phyloP scores from a whole-genome alignment of 2,113 vertebrate species.

The Leptobrachium ailaonicum region DNA sequence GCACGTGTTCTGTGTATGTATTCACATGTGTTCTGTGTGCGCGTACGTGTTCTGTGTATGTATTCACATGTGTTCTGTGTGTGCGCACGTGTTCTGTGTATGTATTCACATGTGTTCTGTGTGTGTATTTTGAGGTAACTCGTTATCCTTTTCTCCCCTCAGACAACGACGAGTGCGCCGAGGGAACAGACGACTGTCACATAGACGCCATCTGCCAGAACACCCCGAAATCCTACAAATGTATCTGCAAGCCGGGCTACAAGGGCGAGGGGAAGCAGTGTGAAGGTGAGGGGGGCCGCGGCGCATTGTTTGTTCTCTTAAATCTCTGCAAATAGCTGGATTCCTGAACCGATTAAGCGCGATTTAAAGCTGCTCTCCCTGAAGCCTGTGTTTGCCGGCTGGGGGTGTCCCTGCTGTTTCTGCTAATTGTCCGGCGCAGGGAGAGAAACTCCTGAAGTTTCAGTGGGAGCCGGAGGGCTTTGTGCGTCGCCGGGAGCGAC shows the following conservation, averaged over 20 bases:
- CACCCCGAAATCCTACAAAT: constrained; percentile 91
- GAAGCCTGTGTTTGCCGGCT: constrained; percentile 53
- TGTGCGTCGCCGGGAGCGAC: not conserved
- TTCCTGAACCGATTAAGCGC: constrained; percentile 67
- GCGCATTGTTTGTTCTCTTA: constrained; percentile 59
- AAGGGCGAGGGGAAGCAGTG: constrained; percentile 93
- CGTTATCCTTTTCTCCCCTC: constrained; percentile 5
- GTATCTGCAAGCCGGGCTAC: constrained; percentile 95
- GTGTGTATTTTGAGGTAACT: too few relatives aligned
- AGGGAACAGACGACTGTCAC: constrained; percentile 91
- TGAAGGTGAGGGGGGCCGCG: constrained; percentile 79
- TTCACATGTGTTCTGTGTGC: too few relatives aligned
- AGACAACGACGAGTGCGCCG: constrained; percentile 91
- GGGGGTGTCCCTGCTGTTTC: constrained; percentile 50
- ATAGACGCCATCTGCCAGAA: constrained; percentile 97
- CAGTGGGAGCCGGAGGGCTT: not conserved
- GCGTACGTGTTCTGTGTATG: too few relatives aligned
- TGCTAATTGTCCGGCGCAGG: constrained; percentile 42
- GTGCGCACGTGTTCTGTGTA: too few relatives aligned
- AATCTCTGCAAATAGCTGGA: constrained; percentile 65
- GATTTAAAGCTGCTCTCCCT: constrained; percentile 59
- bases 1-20: too few relatives aligned
- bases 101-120: too few relatives aligned
- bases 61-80: too few relatives aligned
- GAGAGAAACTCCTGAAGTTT: not conserved